Percentiles rank a stretch among this genome's conserved stretches.
phyloP scores from a whole-genome alignment of 2,888 invertebrate species.

The Ophion ellenae region DNA sequence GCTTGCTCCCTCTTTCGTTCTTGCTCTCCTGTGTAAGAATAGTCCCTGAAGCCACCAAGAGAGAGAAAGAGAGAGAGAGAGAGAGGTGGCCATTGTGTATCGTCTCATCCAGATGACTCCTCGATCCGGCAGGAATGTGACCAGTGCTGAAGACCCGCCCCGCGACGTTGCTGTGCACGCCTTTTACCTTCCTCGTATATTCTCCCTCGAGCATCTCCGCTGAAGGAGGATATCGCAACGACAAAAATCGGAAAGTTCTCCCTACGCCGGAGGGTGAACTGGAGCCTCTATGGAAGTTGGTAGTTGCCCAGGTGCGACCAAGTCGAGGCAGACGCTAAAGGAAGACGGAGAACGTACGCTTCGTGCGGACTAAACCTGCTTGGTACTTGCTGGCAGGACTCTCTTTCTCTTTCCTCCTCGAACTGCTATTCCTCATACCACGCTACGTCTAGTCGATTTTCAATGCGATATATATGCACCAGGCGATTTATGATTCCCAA shows the following conservation, averaged over 20 bases:
- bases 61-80: background rate
- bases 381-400: conserved; percentile 43
- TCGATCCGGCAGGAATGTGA: conserved; percentile 73
- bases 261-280: conserved; percentile 65
- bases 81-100: conserved; percentile 73
- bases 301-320: conserved; percentile 66
- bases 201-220: conserved; percentile 41
- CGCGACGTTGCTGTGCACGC: conserved; percentile 32
- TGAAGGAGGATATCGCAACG: conserved; percentile 57
- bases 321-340: conserved; percentile 49
- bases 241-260: conserved; percentile 67
- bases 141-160: conserved; percentile 70
- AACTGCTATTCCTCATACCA: conserved; percentile 60
- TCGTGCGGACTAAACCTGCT: conserved; percentile 59
- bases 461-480: conserved; percentile 61
- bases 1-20: conserved; percentile 20
- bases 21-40: conserved; percentile 20
- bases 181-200: conserved; percentile 55
- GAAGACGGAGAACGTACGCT: conserved; percentile 46
- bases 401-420: conserved; percentile 21
- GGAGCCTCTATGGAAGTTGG: conserved; percentile 50
- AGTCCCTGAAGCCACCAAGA: conserved; percentile 58
- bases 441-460: conserved; percentile 60
- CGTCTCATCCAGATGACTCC: conserved; percentile 76
- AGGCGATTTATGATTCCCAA: conserved; percentile 65